Percentiles rank a stretch among this genome's conserved stretches.
Evolutionary conservation across 2,113 vertebrate species (phyloP).

Genomic region (Murina feae): DNA sequence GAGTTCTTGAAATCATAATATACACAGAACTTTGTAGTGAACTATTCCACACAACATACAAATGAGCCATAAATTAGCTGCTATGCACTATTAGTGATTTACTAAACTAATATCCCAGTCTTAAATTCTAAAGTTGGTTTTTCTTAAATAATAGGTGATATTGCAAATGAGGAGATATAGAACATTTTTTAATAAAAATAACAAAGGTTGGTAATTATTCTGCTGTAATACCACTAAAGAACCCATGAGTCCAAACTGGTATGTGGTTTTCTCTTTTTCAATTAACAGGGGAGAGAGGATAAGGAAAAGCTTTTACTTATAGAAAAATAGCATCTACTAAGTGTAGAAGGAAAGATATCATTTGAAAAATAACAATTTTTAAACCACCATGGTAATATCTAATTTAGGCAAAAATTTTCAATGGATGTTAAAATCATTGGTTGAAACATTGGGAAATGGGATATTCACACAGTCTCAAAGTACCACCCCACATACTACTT

Average conservation of each 20-base stretch:
- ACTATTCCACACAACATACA: constrained; percentile 11
- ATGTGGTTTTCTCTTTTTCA: not conserved
- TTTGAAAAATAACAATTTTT: not conserved
- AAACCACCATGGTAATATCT: not conserved
- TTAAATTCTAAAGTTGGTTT: constrained; percentile 38
- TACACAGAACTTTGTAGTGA: not conserved
- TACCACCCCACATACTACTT: not conserved
- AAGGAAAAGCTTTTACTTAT: not conserved
- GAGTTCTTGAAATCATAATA: not conserved
- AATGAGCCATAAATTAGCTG: constrained; percentile 31
- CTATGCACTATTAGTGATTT: constrained; percentile 16
- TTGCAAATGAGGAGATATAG: constrained; percentile 18
- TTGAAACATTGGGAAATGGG: not conserved
- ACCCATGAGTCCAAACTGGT: not conserved
- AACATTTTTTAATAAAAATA: constrained; percentile 36
- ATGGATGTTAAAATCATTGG: not conserved
- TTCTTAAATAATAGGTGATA: constrained; percentile 31
- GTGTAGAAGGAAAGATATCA: not conserved
- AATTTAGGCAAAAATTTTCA: constrained; percentile 15
- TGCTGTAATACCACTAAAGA: constrained; percentile 17
- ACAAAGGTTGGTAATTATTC: constrained; percentile 33
- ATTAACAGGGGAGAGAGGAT: not conserved
- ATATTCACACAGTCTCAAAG: not conserved
- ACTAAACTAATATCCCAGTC: constrained; percentile 37
- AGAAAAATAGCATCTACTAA: not conserved